Base-by-base conservation (phyloP, 2,888 invertebrate species). In the Tiphia femorata region DNA sequence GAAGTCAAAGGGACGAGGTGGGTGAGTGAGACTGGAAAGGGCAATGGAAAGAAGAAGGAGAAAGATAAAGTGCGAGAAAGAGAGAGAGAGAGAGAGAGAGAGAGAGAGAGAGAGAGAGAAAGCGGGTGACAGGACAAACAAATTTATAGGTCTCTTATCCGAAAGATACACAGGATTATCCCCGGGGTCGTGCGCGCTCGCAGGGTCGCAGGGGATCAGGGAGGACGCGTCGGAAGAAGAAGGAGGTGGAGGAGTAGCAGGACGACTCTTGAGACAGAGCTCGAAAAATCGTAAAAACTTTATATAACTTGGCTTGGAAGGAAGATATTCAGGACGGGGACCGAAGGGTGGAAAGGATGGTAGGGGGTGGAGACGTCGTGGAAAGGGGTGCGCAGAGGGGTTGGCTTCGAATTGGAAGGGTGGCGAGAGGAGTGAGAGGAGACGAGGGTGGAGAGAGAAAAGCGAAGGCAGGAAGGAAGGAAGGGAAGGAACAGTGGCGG, bases 111-210 rank as follows among this genome's bases (percentile, higher is more conserved):
- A 38, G 7, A 27, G 20, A 35, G 38, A n/a, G 23, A 41, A 51
- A 56, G 44, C 12, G 66, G 70, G 75, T 79, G 82, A 81, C 81
- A 80, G 73, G 72, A 58, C 77, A 81, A 82, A 82, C 82, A 79
- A 81, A 82, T 81, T 82, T 82, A 82, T 81, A 80, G 81, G 74
- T 79, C 80, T 81, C 81, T 81, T 80, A 79, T 79, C 73, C 77
- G 78, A 76, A 77, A 79, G 74, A 81, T 79, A 81, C 81, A 80
- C 77, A 75, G 77, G 80, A 81, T 82, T 81, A 79, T 79, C 76
- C 76, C 72, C 62, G 65, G 67, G 67, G 58, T 68, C 65, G 69
- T 70, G 62, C 67, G 60, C 40, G 64, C 54, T 52, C 61, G 63
- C 60, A 56, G 49, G 55, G 66, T 69, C 73, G 63, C 68, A 64